Evolutionary conservation across 2,888 invertebrate genomes (phyloP), one percentile per base, ranked within the genome.

Genomic region (Caenorhabditis doughertyi): DNA sequence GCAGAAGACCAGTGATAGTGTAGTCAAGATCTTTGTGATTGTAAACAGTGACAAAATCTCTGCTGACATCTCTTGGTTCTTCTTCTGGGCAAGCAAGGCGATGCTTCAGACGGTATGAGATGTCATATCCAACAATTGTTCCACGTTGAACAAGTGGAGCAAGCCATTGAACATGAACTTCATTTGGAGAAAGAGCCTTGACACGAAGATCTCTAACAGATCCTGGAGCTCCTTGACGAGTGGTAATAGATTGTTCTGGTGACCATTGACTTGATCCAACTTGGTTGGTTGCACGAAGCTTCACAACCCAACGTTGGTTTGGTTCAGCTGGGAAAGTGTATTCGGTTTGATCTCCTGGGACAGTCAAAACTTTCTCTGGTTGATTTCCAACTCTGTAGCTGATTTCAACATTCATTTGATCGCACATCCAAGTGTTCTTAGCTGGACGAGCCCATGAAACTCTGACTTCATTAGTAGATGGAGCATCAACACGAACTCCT

Each of bases 1-100:
- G 92, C 44, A 92, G 79, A 32, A 92, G 87, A 21, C 92, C 92
- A 23, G 91, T 92, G 70, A 92, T 85, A 13, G 88, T 90, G 83
- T 92, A 91, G 62, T 90, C 89, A 2, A 89, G 85, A 76, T 91
- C 90, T 73, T 92, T 91, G 88, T 91, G 90, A 74, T 91, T 92
- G 88, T 92, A 92, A 42, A 92, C 87, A 27, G 92, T 92, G 42
- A 92, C 91, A 81, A 90, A 92, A 64, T 92, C 90, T 11, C 89
- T 80, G 53, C 89, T 89, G 29, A 90, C 91, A 58, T 92, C 91
- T 21, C 89, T 62, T 21, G 92, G 92, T 60, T 90, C 90, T 67
- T 92, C 92, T 51, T 92, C 90, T 8, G 91, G 91, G 84, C 92
- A 92, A 5, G 92, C 91, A 29, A 92, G 80, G n/a, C 92, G 89